Conservation (phyloP, 2,888 invertebrate genomes). For the Chrysodeixis includens region DNA sequence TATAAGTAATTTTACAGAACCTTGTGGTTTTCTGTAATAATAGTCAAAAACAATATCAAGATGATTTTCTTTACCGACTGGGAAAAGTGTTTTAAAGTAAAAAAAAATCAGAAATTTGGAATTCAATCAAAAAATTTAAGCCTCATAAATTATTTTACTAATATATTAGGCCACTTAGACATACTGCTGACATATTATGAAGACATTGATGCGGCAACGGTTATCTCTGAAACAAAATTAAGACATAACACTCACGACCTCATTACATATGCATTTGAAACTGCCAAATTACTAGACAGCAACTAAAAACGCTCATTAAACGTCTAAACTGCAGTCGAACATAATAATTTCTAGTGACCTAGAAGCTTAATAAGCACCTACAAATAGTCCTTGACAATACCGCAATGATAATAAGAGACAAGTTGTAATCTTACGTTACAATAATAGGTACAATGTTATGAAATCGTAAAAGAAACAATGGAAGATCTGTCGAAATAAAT, state of each 20-base stretch:
- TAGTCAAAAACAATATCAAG: constrained; percentile 5
- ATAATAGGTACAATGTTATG: constrained; percentile 60
- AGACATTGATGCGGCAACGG: no score
- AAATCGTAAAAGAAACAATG: constrained; percentile 73
- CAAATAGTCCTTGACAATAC: constrained; percentile 48
- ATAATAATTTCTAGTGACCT: constrained; percentile 54
- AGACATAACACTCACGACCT: background rate
- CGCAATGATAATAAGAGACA: constrained; percentile 59
- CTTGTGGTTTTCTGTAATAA: background rate
- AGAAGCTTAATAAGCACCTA: constrained; percentile 50
- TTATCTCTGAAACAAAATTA: background rate
- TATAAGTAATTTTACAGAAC: constrained; percentile 34
- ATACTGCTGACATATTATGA: no score
- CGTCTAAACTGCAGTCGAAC: constrained; percentile 34
- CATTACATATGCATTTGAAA: constrained; percentile 29
- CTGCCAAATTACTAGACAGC: constrained; percentile 35
- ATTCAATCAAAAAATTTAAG: no score
- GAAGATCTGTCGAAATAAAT: constrained; percentile 60
- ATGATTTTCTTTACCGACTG: no score
- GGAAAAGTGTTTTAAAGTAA: no score
- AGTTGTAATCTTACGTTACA: constrained; percentile 59
- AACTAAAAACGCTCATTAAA: constrained; percentile 47
- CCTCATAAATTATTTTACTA: no score
- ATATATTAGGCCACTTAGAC: no score
- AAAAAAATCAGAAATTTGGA: no score